phyloP scores from a whole-genome alignment of 2,797 vertebrate genomes.

The Spondyliosoma cantharus region DNA sequence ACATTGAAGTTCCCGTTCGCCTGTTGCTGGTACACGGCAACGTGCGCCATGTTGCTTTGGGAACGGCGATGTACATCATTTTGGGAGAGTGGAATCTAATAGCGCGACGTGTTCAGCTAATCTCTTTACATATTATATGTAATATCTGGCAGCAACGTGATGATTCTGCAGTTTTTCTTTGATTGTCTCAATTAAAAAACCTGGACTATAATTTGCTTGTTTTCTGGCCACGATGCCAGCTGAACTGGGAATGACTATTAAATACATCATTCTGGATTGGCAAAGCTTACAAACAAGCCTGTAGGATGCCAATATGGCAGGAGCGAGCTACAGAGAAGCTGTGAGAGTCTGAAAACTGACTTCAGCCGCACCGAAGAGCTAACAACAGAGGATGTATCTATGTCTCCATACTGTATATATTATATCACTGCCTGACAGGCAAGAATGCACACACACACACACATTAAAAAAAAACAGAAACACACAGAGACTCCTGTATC shows the following conservation, averaged over 20 bases:
- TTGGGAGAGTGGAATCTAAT: neutral
- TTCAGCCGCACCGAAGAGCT: slow-evolving; percentile 51
- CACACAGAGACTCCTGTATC: slow-evolving; percentile 32
- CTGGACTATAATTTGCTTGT: slow-evolving; percentile 55
- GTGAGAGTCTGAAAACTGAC: slow-evolving; percentile 44
- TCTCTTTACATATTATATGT: slow-evolving; percentile 32
- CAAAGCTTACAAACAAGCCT: slow-evolving; percentile 48
- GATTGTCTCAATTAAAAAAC: slow-evolving; percentile 60
- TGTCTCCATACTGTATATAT: slow-evolving; percentile 44
- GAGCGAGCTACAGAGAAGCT: slow-evolving; percentile 32
- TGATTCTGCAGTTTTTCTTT: slow-evolving; percentile 46
- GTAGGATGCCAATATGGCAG: slow-evolving; percentile 47
- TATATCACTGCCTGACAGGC: slow-evolving; percentile 33
- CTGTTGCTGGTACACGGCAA: no score
- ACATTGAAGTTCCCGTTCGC: no score
- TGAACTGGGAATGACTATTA: slow-evolving; percentile 47
- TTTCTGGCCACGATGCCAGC: slow-evolving; percentile 48
- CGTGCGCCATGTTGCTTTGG: no score
- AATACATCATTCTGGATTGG: slow-evolving; percentile 61
- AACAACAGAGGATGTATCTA: slow-evolving; percentile 49
- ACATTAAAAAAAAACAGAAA: slow-evolving; percentile 5
- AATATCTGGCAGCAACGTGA: slow-evolving; percentile 29
- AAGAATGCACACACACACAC: slow-evolving; percentile 15
- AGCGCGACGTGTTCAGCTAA: slow-evolving; percentile 7
- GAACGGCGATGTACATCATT: no score